These are phyloP conservation scores for Epirrhoe tristata DNA, from an alignment of 2,888 invertebrate genomes.

Conservation along the genomic window DNA sequence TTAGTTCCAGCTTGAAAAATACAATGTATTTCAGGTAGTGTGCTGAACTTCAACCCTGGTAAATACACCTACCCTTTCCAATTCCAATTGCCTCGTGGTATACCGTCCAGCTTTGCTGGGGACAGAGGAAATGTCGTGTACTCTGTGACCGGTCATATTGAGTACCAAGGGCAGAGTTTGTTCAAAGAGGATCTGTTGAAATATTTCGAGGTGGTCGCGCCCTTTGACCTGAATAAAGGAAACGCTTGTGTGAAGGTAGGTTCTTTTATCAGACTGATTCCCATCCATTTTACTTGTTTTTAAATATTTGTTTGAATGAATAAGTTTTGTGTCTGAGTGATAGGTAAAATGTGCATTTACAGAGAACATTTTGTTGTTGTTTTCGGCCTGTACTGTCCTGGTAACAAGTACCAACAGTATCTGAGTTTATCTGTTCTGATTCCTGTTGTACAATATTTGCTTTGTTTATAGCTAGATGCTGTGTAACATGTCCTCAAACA, in stretches of 20 bases:
- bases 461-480: too few relatives aligned
- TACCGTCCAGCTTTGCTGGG: conserved; percentile 63
- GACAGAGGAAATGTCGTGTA: conserved; percentile 59
- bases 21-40: conserved; percentile 23
- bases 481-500: too few relatives aligned
- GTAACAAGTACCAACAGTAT: too few relatives aligned
- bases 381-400: too few relatives aligned
- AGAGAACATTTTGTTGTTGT: too few relatives aligned
- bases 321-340: too few relatives aligned
- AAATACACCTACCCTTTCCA: conserved; percentile 59
- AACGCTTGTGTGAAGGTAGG: conserved; percentile 54
- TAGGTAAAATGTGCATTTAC: too few relatives aligned
- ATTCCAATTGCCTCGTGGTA: conserved; percentile 60
- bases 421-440: too few relatives aligned
- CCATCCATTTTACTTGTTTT: too few relatives aligned
- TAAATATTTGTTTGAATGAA: too few relatives aligned
- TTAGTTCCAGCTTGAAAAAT: background rate
- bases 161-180: conserved; percentile 46
- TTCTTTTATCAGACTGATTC: background rate
- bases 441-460: too few relatives aligned
- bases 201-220: conserved; percentile 61
- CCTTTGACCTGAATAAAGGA: conserved; percentile 62
- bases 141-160: conserved; percentile 53
- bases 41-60: conserved; percentile 49
- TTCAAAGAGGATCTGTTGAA: conserved; percentile 48